Percentiles rank a stretch among this genome's conserved stretches.
Conservation (phyloP, 2,113 vertebrate species). For the Antidorcas marsupialis region DNA sequence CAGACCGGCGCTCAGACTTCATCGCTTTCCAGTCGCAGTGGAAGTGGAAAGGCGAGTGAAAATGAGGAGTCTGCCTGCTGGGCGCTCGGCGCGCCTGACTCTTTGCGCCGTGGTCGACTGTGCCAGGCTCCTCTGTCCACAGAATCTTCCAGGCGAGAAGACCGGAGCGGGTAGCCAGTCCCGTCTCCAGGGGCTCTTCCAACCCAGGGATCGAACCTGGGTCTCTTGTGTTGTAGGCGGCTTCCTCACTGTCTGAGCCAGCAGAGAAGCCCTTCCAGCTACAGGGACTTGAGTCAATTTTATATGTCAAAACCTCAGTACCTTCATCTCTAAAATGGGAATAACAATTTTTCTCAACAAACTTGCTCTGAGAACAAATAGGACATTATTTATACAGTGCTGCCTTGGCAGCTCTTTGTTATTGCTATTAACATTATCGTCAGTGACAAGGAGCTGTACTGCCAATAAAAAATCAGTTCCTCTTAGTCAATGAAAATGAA, state of each 20-base stretch:
- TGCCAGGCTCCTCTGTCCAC: neutral
- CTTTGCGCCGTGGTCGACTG: accelerated
- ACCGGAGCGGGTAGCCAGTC: neutral
- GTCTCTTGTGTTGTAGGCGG: accelerated
- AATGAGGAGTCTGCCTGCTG: neutral
- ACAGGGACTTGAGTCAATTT: neutral
- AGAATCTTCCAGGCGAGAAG: neutral
- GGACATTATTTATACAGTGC: neutral
- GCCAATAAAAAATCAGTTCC: neutral
- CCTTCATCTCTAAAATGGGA: neutral
- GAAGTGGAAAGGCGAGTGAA: neutral
- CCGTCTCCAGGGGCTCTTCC: neutral
- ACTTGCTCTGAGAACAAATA: neutral
- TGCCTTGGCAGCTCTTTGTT: neutral
- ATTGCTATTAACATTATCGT: neutral
- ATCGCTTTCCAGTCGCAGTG: neutral
- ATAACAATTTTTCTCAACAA: neutral
- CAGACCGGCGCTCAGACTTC: neutral
- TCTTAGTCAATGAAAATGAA: neutral
- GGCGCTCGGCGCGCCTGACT: accelerated
- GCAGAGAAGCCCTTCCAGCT: neutral
- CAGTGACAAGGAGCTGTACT: neutral
- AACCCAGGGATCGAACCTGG: neutral
- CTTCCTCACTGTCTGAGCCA: neutral
- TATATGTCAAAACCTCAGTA: neutral